Conservation (phyloP, 2,797 vertebrate genomes). For the Podarcis siculus region DNA sequence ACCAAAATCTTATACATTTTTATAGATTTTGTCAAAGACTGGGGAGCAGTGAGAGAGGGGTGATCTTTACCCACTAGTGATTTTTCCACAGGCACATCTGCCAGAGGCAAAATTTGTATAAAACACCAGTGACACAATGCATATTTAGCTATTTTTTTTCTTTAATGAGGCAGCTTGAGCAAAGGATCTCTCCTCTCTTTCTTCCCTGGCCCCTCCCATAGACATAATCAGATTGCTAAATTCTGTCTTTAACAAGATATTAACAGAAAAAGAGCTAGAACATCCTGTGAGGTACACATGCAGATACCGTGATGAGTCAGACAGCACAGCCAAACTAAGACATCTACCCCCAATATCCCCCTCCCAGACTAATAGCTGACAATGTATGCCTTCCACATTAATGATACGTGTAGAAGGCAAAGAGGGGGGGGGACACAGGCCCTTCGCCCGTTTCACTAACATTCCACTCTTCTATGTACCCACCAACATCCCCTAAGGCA, state of each 20-base stretch:
- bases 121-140: neutral
- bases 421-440: conserved; percentile 41
- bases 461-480: conserved; percentile 58
- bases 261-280: conserved; percentile 11
- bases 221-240: neutral
- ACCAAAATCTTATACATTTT: neutral
- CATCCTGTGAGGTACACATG: neutral
- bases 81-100: neutral
- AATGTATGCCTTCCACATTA: conserved; percentile 67
- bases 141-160: neutral
- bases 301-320: conserved; percentile 41
- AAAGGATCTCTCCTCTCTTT: neutral
- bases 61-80: neutral
- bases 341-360: conserved; percentile 33
- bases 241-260: conserved; percentile 11
- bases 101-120: neutral
- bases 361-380: conserved; percentile 67
- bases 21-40: rapidly evolving
- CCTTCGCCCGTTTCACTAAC: conserved; percentile 63
- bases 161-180: conserved; percentile 1
- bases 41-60: neutral
- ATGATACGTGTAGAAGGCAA: conserved; percentile 69
- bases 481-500: conserved; percentile 72
- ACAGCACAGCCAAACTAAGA: conserved; percentile 69
- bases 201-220: neutral